Conservation (phyloP, 1,140 invertebrate genomes). For the Drosophila novamexicana region DNA sequence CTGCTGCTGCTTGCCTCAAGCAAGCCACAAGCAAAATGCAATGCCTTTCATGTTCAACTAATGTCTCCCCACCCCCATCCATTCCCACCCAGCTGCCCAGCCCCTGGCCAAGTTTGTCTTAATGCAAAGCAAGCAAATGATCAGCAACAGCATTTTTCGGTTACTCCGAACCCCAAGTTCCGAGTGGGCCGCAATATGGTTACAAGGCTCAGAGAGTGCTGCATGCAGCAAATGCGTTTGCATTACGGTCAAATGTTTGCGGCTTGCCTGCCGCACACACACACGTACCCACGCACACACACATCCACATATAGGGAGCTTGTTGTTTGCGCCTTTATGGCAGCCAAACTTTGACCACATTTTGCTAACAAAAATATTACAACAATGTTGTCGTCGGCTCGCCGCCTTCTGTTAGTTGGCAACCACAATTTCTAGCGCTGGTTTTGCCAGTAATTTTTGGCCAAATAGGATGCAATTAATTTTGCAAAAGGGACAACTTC, state of each 20-base stretch:
- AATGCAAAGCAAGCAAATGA: slow-evolving; percentile 55
- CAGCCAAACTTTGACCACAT: slow-evolving; percentile 79
- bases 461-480: slow-evolving; percentile 73
- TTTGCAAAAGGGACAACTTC: slow-evolving; percentile 76
- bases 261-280: slow-evolving; percentile 44
- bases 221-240: slow-evolving; percentile 74
- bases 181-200: slow-evolving; percentile 26
- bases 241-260: slow-evolving; percentile 78
- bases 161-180: slow-evolving; percentile 30
- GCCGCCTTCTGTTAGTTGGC: slow-evolving; percentile 30
- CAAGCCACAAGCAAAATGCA: slow-evolving; percentile 55
- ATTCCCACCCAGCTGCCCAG: no score
- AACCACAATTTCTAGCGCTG: slow-evolving; percentile 42
- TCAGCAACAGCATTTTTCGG: slow-evolving; percentile 57
- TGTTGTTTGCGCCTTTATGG: slow-evolving; percentile 79
- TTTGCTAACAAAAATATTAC: slow-evolving; percentile 81
- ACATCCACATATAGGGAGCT: slow-evolving; percentile 18
- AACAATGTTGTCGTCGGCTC: slow-evolving; percentile 60
- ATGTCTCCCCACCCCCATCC: slow-evolving; percentile 1
- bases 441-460: slow-evolving; percentile 20
- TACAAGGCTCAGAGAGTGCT: slow-evolving; percentile 34
- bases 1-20: slow-evolving; percentile 31
- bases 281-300: slow-evolving; percentile 26
- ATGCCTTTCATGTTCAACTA: slow-evolving; percentile 55
- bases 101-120: neutral